Evolutionary conservation across 1,140 invertebrate species (phyloP).

Genomic region (Magallana angulata): DNA sequence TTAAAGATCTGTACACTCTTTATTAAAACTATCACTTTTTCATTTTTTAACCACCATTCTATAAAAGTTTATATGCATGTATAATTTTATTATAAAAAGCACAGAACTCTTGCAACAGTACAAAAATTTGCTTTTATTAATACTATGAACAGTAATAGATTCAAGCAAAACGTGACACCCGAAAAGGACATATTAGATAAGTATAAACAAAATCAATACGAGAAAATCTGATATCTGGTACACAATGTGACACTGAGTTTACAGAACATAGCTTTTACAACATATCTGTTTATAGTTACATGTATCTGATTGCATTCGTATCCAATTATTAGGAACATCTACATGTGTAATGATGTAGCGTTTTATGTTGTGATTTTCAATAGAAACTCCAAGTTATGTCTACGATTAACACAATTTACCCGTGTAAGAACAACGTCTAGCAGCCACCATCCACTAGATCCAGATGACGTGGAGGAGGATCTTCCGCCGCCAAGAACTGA

Average conservation of each 20-base stretch:
- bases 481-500: conserved; percentile 18
- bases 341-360: too few relatives aligned
- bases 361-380: neutral
- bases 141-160: neutral
- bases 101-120: neutral
- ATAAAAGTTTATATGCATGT: neutral
- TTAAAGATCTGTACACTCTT: neutral
- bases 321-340: too few relatives aligned
- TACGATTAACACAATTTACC: neutral
- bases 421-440: neutral
- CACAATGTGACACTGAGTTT: too few relatives aligned
- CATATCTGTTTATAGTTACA: too few relatives aligned
- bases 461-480: conserved; percentile 23
- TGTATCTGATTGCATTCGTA: too few relatives aligned
- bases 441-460: conserved; percentile 14
- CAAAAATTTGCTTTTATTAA: neutral
- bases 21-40: neutral
- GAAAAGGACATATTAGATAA: too few relatives aligned
- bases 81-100: too few relatives aligned
- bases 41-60: too few relatives aligned
- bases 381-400: conserved; percentile 4
- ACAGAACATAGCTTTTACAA: too few relatives aligned
- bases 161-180: too few relatives aligned
- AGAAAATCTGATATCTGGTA: too few relatives aligned
- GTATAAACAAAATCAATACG: too few relatives aligned